Evolutionary conservation across 2,888 invertebrate species (phyloP), one percentile per base, ranked within the genome.

Genomic region (Eristalis tenax): DNA sequence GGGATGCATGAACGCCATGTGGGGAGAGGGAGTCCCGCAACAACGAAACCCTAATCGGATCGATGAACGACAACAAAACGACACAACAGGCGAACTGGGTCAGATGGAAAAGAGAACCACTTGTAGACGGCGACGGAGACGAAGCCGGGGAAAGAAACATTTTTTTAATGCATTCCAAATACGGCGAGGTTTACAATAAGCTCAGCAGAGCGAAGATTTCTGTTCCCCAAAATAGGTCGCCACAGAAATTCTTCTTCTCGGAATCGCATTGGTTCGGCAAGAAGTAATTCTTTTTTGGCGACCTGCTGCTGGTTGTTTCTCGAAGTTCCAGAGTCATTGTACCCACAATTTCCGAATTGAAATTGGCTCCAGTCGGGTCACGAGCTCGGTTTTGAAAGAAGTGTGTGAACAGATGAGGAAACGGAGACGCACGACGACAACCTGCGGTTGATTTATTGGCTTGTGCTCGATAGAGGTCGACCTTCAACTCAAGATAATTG

Each of bases 61-160:
- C 61, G 22, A 77, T 50, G 50, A 50, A n/a, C n/a, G 43, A 65
- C 38, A 66, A 59, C 57, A 57, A 59, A 71, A 43, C 69, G 5
- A 64, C 28, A 57, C 56, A 56, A 23, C n/a, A n/a, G n/a, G n/a
- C 28, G 18, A 83, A 83, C 65, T 80, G 75, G 75, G 84, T 76
- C 71, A 77, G 18, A 32, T 50, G 23, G 63, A 79, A 79, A 59
- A 69, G 69, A 74, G 18, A 70, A 66, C 84, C 84, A 84, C 84
- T 84, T 84, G 84, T 80, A 23, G 80, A 80, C 8, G 50, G 50
- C 18, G 50, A 13, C 8, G 26, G 3, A 26, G 26, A 26, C 3
- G 26, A 26, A 26, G 26, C 1, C 26, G 26, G 26, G 3, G 26
- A 26, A 3, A 26, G 26, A 26, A 26, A 26, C 38, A 8, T 13